These are phyloP conservation scores for Alentia gelatinosa DNA, from an alignment of 2,888 invertebrate species.

Conservation along the genomic window DNA sequence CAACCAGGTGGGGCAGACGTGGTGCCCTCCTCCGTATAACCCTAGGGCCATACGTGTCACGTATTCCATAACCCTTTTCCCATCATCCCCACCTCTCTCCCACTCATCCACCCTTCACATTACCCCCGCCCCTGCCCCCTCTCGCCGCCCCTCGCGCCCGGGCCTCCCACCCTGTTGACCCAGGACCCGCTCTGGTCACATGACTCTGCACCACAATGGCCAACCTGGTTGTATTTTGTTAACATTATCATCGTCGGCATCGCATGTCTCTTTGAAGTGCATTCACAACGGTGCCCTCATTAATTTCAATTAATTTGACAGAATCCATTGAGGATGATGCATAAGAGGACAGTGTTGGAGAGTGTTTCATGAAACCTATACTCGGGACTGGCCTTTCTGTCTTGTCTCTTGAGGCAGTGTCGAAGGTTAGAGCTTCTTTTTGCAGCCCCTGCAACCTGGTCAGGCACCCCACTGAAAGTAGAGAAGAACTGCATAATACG, in stretches of 20 bases:
- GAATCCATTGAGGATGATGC: slow-evolving; percentile 32
- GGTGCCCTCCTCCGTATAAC: neutral
- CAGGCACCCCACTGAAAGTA: slow-evolving; percentile 7
- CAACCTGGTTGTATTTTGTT: slow-evolving; percentile 46
- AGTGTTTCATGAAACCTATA: slow-evolving; percentile 41
- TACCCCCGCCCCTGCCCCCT: neutral
- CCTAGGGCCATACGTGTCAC: neutral
- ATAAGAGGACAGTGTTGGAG: neutral
- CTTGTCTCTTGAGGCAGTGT: neutral
- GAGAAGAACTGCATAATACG: neutral
- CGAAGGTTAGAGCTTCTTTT: slow-evolving; percentile 7
- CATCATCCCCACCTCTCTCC: neutral
- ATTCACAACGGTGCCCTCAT: slow-evolving; percentile 21
- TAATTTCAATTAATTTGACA: slow-evolving; percentile 54
- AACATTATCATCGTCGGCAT: slow-evolving; percentile 31
- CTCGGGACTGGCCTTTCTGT: slow-evolving; percentile 5
- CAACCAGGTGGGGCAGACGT: neutral
- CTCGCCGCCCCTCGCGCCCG: neutral
- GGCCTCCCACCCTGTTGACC: neutral
- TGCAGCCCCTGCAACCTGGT: neutral
- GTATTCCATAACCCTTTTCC: neutral
- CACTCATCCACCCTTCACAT: neutral
- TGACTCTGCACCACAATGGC: neutral
- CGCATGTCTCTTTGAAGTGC: slow-evolving; percentile 32
- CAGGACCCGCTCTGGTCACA: neutral